Conservation (phyloP, 2,797 vertebrate genomes). For the Anabas testudineus region DNA sequence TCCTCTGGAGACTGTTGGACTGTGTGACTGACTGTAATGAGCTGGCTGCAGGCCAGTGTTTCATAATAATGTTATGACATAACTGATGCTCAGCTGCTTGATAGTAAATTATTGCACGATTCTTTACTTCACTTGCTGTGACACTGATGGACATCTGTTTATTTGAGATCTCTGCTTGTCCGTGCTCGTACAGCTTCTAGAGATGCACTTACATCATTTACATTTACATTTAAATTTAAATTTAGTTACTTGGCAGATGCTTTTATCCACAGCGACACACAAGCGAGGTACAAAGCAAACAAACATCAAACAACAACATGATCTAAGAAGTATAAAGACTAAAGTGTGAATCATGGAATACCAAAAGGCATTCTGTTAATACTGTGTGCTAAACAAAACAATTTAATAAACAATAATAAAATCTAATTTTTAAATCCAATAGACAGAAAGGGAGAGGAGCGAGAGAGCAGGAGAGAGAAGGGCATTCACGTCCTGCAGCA, state of each 20-base stretch:
- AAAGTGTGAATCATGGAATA: neutral
- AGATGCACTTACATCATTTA: neutral
- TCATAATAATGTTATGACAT: constrained; percentile 51
- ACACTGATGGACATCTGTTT: constrained; percentile 1
- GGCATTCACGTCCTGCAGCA: constrained; percentile 67
- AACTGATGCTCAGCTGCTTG: constrained; percentile 47
- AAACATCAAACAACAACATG: neutral
- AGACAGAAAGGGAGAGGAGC: constrained; percentile 26
- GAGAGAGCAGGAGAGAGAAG: constrained; percentile 45
- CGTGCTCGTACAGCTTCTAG: neutral
- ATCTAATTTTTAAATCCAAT: constrained; percentile 41
- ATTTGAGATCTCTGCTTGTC: neutral
- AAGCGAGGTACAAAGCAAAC: too few species aligned
- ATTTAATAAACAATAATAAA: constrained; percentile 15
- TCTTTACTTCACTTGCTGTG: constrained; percentile 23
- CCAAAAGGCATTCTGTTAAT: neutral
- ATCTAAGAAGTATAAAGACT: neutral
- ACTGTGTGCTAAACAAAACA: neutral
- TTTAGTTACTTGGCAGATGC: too few species aligned
- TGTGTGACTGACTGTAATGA: constrained; percentile 48
- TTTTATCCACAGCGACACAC: too few species aligned
- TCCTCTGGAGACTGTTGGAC: constrained; percentile 22
- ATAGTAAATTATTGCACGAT: constrained; percentile 28
- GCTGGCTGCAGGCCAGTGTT: constrained; percentile 36
- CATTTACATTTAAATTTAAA: too few species aligned